Evolutionary conservation across 2,888 invertebrate genomes (phyloP), one percentile per base, ranked within the genome.

Genomic region (Hipparchia sbordonii): DNA sequence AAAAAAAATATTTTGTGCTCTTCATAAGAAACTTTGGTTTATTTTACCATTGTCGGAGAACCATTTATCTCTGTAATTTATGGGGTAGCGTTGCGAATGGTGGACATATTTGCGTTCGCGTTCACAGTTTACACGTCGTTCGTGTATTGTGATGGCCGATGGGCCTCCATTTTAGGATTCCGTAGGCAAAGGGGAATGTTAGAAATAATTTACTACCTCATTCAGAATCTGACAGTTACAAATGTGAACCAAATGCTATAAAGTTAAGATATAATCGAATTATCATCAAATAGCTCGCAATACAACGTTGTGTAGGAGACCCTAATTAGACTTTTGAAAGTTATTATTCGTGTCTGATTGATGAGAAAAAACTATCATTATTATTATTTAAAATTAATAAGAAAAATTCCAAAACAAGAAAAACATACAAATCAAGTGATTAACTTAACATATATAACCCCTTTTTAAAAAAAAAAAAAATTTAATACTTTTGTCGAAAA

Each of bases 21-120:
- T 85, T 87, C 89, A 88, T 87, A 88, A 91, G 91, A 87, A 90
- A 88, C 84, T 80, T 83, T 85, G 88, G 91, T 89, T 90, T 92
- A 91, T 92, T 91, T 88, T 88, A 78, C 91, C 90, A 91, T 93
- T 93, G 92, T 93, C 90, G 87, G 85, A 79, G 83, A 79, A 85
- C 90, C 91, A 92, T 93, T 92, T 93, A 93, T 93, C 92, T 92
- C 87, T 86, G 85, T 88, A 90, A 93, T 93, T 93, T 93, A 93
- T 92, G 89, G 89, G 84, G 84, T 84, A 88, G 86, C 89, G 89
- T 87, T 84, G 86, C 89, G 85, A 92, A 91, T 91, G 84, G 84
- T 80, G 83, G 88, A 88, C 91, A 89, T 88, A 89, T 90, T 90
- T 88, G 89, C 85, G 84, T 81, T 78, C 82, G 81, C 79, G 84